A percentile compares a stretch with the other conserved stretches of the same genome.
Conservation (phyloP, 2,888 invertebrate genomes). For the Anthrax anthrax region DNA sequence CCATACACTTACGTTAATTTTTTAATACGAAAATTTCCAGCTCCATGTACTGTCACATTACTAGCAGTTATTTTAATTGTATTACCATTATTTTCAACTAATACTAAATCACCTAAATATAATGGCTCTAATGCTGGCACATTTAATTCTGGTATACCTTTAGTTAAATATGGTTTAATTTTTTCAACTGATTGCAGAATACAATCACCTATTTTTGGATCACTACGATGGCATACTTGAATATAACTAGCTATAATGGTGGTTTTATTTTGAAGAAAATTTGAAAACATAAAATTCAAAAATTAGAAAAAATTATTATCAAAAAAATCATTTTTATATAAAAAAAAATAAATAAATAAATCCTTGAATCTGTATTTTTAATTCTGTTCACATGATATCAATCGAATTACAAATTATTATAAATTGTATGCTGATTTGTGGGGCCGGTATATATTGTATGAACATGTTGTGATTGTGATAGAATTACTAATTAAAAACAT, state of each 20-base stretch:
- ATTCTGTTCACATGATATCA: no score
- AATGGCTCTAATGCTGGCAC: slow-evolving; percentile 61
- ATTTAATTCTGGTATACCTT: slow-evolving; percentile 51
- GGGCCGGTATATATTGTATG: no score
- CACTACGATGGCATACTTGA: slow-evolving; percentile 48
- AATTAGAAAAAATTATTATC: slow-evolving; percentile 7
- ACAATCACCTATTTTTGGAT: slow-evolving; percentile 45
- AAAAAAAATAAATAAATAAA: no score
- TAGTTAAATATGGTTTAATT: slow-evolving; percentile 40
- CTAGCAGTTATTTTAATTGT: slow-evolving; percentile 31
- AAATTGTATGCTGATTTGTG: no score
- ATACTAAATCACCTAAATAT: slow-evolving; percentile 4
- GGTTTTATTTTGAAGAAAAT: no score
- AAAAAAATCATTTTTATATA: no score
- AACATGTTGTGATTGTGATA: no score
- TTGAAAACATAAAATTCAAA: no score
- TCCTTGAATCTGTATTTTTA: no score
- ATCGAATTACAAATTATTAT: no score
- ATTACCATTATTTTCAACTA: slow-evolving; percentile 34
- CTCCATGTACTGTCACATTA: slow-evolving; percentile 49
- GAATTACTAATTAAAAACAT: no score
- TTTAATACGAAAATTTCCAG: slow-evolving; percentile 45
- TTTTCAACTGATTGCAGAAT: slow-evolving; percentile 43
- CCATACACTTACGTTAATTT: slow-evolving; percentile 31
- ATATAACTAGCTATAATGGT: slow-evolving; percentile 56